These are phyloP conservation scores for Leptopterna dolabrata DNA, from an alignment of 2,888 invertebrate species.

Conservation along the genomic window DNA sequence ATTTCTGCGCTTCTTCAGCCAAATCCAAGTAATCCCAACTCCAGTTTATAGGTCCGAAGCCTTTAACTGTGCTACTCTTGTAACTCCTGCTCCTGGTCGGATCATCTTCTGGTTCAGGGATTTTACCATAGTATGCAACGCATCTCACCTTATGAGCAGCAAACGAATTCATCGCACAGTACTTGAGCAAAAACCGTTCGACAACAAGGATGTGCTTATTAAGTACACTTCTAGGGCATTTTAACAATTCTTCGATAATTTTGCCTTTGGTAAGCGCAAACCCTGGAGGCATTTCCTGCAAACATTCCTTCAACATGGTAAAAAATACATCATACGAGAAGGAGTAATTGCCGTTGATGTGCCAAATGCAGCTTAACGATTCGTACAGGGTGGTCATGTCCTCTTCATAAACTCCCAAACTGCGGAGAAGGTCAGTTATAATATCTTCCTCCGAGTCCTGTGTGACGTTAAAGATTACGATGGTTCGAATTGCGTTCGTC, in stretches of 20 bases:
- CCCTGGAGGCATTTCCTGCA: background rate
- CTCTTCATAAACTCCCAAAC: slow-evolving; percentile 11
- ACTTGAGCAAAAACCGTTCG: background rate
- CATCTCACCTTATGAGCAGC: background rate
- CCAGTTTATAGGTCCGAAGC: background rate
- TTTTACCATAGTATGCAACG: background rate
- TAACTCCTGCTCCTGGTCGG: background rate
- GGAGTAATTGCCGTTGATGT: background rate
- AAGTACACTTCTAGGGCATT: background rate
- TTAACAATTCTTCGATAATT: background rate
- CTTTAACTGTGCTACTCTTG: background rate
- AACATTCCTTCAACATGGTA: background rate
- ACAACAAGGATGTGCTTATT: background rate
- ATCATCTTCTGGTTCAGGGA: background rate
- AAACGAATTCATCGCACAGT: background rate
- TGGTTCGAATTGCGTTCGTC: background rate
- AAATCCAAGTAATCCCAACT: background rate
- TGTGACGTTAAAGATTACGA: background rate
- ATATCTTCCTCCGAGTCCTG: background rate
- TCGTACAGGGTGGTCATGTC: background rate
- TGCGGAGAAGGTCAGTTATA: background rate
- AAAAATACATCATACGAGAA: background rate
- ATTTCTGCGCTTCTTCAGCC: background rate
- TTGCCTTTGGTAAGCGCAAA: background rate
- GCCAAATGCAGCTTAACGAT: slow-evolving; percentile 15